Evolutionary conservation across 2,113 vertebrate genomes (phyloP).

Genomic region (Chaetodon trifascialis): DNA sequence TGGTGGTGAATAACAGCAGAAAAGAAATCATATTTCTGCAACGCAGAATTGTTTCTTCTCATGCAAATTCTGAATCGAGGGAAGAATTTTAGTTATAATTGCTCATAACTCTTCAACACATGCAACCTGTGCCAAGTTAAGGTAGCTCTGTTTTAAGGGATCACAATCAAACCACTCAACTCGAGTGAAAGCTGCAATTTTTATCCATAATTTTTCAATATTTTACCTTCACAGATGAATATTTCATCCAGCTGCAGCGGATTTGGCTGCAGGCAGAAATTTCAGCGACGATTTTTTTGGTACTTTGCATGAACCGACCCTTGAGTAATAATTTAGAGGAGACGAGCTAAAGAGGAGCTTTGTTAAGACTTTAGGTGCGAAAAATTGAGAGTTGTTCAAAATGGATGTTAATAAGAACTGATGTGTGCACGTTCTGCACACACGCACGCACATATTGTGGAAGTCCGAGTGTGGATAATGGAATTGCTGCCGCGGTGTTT

Average conservation of each 20-base stretch:
- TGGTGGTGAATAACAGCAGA: no score
- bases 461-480: constrained; percentile 48
- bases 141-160: background rate
- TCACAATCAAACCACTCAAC: no score
- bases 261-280: background rate
- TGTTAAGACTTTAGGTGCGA: background rate
- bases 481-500: constrained; percentile 58
- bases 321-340: background rate
- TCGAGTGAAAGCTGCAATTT: background rate
- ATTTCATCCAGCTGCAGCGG: no score
- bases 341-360: background rate
- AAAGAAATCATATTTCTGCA: background rate
- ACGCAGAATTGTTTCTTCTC: background rate
- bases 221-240: background rate
- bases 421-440: background rate
- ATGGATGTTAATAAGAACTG: background rate
- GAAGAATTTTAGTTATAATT: background rate
- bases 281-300: background rate
- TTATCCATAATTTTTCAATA: background rate
- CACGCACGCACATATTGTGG: background rate
- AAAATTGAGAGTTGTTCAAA: background rate
- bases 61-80: background rate
- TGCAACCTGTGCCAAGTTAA: background rate
- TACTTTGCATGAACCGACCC: no score
- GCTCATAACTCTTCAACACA: background rate